Conservation (phyloP, 2,113 vertebrate genomes). For the Rhinopomastus cyanomelas region DNA sequence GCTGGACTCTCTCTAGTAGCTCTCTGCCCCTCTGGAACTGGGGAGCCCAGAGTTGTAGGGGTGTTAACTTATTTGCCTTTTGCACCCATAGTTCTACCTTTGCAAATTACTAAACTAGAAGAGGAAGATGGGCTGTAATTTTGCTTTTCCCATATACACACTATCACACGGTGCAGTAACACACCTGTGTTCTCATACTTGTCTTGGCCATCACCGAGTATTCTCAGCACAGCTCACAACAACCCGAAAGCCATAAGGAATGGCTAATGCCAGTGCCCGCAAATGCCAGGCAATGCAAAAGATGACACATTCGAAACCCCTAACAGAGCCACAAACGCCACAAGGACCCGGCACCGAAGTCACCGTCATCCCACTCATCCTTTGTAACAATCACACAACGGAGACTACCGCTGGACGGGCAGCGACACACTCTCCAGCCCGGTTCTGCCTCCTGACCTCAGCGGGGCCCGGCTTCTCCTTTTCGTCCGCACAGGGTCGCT, state of each 20-base stretch:
- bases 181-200: no score
- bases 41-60: no score
- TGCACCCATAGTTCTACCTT: background rate
- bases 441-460: background rate
- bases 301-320: background rate
- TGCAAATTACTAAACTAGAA: background rate
- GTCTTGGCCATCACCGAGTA: background rate
- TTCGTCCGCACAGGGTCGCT: rapidly evolving
- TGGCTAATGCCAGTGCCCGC: rapidly evolving
- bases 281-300: background rate
- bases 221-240: background rate
- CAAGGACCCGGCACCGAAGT: background rate
- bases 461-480: background rate
- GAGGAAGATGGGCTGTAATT: background rate
- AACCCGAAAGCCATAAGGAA: background rate
- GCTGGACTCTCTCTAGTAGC: no score
- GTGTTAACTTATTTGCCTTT: background rate
- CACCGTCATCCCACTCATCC: rapidly evolving
- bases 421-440: no score
- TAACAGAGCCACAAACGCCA: background rate
- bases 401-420: no score
- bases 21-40: no score
- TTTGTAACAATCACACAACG: no score
- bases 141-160: rapidly evolving
- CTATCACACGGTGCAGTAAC: background rate